phyloP scores from a whole-genome alignment of 2,888 invertebrate species.

The Pheosia gnoma region DNA sequence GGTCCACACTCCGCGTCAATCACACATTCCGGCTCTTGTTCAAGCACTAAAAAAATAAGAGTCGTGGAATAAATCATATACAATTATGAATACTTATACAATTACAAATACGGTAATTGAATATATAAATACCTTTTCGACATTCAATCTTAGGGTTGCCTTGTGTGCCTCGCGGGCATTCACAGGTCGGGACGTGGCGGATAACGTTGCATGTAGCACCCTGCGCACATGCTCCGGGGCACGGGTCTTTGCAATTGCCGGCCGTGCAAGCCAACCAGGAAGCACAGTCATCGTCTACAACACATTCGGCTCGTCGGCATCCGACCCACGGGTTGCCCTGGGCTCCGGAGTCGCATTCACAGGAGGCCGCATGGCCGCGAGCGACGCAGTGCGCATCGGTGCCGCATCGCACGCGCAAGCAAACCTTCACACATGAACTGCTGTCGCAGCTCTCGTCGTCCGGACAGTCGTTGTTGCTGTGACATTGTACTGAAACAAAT shows the following conservation, averaged over 20 bases:
- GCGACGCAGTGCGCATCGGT: conserved; percentile 90
- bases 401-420: conserved; percentile 91
- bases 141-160: conserved; percentile 91
- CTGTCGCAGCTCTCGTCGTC: conserved; percentile 92
- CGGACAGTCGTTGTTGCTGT: conserved; percentile 93
- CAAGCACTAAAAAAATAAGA: conserved; percentile 63
- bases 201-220: conserved; percentile 90
- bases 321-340: conserved; percentile 91
- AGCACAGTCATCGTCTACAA: conserved; percentile 89
- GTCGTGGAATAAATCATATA: not conserved
- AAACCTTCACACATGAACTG: conserved; percentile 91
- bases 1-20: conserved; percentile 94
- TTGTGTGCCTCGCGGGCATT: conserved; percentile 91
- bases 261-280: conserved; percentile 90
- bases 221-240: conserved; percentile 92
- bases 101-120: not conserved
- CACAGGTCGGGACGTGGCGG: conserved; percentile 90
- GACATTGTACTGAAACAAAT: conserved; percentile 88
- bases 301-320: conserved; percentile 92
- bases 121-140: conserved; percentile 71
- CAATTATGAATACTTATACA: no score
- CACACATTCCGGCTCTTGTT: conserved; percentile 86
- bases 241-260: conserved; percentile 92
- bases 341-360: conserved; percentile 90
- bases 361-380: conserved; percentile 91